A percentile compares a stretch with the other conserved stretches of the same genome.
phyloP scores from a whole-genome alignment of 2,888 invertebrate genomes.

The Myathropa florea region DNA sequence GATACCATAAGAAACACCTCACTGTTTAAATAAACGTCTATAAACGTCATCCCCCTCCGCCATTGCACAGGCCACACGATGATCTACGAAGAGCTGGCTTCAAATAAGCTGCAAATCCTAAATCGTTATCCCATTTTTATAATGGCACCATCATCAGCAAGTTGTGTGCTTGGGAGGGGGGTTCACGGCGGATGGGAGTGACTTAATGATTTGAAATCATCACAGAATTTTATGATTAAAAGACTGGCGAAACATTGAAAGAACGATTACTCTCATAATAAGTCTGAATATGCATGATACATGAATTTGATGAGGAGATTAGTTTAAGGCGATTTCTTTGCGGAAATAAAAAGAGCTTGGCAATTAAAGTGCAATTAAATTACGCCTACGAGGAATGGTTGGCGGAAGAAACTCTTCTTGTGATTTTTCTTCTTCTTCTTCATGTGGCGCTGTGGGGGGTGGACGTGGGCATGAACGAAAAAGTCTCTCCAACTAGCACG shows the following conservation, averaged over 20 bases:
- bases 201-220: neutral
- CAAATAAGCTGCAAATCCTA: neutral
- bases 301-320: neutral
- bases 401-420: neutral
- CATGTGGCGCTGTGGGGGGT: no score
- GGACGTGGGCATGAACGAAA: no score
- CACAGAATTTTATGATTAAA: neutral
- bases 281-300: neutral
- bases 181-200: neutral
- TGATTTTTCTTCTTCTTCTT: no score
- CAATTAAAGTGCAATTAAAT: neutral
- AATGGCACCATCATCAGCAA: neutral
- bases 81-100: neutral
- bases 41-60: neutral
- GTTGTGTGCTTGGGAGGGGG: no score
- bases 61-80: neutral
- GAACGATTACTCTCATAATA: neutral
- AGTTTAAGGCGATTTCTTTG: neutral
- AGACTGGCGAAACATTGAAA: no score
- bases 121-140: neutral
- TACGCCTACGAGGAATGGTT: neutral
- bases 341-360: neutral
- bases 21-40: neutral
- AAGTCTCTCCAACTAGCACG: no score
- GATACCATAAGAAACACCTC: neutral